Conservation (phyloP, 2,113 vertebrate species). For the Redunca redunca region DNA sequence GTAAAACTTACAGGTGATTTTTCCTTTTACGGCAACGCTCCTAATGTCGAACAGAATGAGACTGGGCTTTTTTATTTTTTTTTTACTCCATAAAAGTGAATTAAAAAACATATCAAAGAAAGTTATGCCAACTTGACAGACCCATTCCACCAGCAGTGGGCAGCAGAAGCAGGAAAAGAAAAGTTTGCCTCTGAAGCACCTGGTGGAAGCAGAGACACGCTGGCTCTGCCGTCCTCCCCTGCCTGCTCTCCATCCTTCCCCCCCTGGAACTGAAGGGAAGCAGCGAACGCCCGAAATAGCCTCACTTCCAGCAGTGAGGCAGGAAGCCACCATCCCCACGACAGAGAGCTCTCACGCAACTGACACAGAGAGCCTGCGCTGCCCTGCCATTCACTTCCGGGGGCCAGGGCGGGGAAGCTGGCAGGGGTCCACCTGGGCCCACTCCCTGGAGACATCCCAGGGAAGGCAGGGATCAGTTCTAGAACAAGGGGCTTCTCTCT, state of each 20-base stretch:
- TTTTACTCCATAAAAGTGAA: background rate
- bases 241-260: background rate
- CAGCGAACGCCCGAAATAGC: conserved; percentile 1
- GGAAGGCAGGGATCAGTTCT: background rate
- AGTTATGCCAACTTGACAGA: background rate
- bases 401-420: background rate
- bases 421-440: background rate
- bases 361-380: background rate
- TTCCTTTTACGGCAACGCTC: background rate
- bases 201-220: background rate
- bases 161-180: conserved; percentile 43
- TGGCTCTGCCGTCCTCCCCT: background rate
- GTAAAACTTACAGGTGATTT: background rate
- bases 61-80: background rate
- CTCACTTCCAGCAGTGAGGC: background rate
- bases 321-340: conserved; percentile 16
- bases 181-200: conserved; percentile 11
- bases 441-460: background rate
- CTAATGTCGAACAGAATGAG: background rate
- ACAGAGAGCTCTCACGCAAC: background rate
- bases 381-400: background rate
- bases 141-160: conserved; percentile 49
- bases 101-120: background rate
- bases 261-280: background rate
- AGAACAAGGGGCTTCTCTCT: background rate